These are phyloP conservation scores for Pluvialis apricaria DNA, from an alignment of 2,113 vertebrate species.

Conservation along the genomic window DNA sequence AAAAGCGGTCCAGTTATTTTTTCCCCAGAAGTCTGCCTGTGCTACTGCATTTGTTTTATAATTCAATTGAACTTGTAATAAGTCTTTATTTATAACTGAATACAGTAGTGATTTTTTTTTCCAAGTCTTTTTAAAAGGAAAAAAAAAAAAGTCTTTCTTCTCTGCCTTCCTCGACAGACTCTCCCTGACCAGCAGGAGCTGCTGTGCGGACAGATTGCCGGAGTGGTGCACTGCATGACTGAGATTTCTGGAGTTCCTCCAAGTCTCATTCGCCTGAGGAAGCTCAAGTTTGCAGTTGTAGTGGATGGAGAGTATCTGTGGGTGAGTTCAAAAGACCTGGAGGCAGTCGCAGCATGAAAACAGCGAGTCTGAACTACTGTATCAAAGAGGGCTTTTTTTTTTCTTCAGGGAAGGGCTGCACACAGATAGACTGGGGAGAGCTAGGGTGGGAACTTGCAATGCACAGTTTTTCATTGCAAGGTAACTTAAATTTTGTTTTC, in stretches of 20 bases:
- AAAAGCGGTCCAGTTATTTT: not conserved
- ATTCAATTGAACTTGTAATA: not conserved
- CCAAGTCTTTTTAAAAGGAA: not conserved
- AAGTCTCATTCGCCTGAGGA: constrained; percentile 69
- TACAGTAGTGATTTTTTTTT: not conserved
- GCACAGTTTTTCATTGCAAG: not conserved
- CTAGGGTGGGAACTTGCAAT: not conserved
- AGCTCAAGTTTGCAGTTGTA: constrained; percentile 79
- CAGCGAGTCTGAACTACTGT: too few relatives aligned
- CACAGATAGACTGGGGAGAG: not conserved
- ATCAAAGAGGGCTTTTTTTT: not conserved
- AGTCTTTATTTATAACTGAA: not conserved
- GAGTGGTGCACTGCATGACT: constrained; percentile 75
- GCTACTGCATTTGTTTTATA: not conserved
- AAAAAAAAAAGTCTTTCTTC: not conserved
- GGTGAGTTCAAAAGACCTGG: constrained; percentile 66
- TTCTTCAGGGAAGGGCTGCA: not conserved
- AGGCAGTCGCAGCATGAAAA: not conserved
- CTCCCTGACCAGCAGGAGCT: constrained; percentile 80
- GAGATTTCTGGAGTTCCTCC: constrained; percentile 75
- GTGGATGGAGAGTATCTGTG: constrained; percentile 77
- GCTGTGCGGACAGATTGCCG: constrained; percentile 85
- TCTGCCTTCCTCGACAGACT: constrained; percentile 61
- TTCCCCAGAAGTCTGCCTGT: not conserved
- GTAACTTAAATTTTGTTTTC: not conserved